Evolutionary conservation across 2,888 invertebrate genomes (phyloP), one percentile per base, ranked within the genome.

Genomic region (Mimumesa dahlbomi): DNA sequence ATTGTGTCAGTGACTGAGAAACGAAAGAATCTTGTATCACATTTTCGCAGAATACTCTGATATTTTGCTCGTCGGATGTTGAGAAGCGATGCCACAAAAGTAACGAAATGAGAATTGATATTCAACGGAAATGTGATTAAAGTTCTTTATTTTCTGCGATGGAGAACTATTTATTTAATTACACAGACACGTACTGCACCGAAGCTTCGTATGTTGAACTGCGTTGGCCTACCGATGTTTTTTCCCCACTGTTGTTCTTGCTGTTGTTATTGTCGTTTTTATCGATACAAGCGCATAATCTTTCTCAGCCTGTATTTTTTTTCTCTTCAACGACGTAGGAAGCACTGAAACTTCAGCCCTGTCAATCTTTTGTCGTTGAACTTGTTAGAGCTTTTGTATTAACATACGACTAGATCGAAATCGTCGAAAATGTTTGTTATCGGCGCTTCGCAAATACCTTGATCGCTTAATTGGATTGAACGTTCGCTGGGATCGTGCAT

Each of bases 161-260:
- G 16, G 36, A 36, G 7, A 38, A 29, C 42, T 54, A 14, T n/a
- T n/a, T 18, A 22, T 50, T 31, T 38, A 25, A n/a, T n/a, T n/a
- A n/a, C n/a, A n/a, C n/a, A n/a, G n/a, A n/a, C n/a, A n/a, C n/a
- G n/a, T n/a, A 42, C 16, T 56, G 50, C 49, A 25, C 36, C 31
- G 49, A 69, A 34, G 66, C 73, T 75, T 75, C 52, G 72, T 64
- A 58, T 65, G 40, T 21, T 49, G 16, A 19, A 11, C 49, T 53
- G 25, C 38, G 38, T 65, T 38, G 43, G 16, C 38, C 22, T 50
- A 29, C 61, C 22, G 19, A 9, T 49, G 21, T 14, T 25, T 4
- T 21, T 63, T 43, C 58, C 65, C 6, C 42, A 21, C n/a, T 19
- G 7, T 22, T 64, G 54, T 59, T 65, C 19, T 53, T 18, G 22